Base-by-base conservation (phyloP, 2,113 vertebrate species). In the Catagonus wagneri region DNA sequence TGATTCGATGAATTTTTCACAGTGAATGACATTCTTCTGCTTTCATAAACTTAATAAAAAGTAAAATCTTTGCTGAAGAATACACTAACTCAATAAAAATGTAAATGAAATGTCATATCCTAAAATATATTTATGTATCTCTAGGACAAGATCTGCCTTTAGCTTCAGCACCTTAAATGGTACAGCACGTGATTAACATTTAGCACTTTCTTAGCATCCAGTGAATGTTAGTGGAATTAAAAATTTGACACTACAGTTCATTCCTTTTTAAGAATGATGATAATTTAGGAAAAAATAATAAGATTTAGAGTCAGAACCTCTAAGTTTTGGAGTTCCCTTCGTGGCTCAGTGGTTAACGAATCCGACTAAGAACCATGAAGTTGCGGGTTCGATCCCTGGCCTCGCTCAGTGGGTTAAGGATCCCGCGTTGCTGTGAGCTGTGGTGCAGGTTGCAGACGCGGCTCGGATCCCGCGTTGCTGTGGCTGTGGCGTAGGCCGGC, bases 31-130 rank as follows among this genome's bases (percentile, higher is more conserved):
- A 68, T 76, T 61, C 6, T 61, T 89, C 61, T 80, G 15, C 29
- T 83, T 94, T 92, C 1, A 16, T 63, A 94, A 91, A 90, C 7
- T 58, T 87, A 63, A 60, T 52, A 44, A 68, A 89, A 61, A 86
- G 10, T 94, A 36, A 63, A 89, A 36, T 89, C 1, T 88, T 89
- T 84, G 44, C 10, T 68, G 15, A 85, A 72, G 34, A 56, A 81
- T 86, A 86, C 34, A 91, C 4, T 39, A 76, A 66, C 11, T 80
- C 78, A 90, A 85, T 56, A 4, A 76, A 95, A 83, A 29, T 86
- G 29, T 32, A 83, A 76, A 44, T 44, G 11, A 76, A 39, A 58
- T 34, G 71, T 61, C 1, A 68, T 71, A 56, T 89, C 29, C 27
- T 54, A 68, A 75, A 23, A 61, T 32, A 1, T 39, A 44, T 14